Evolutionary conservation across 1,140 invertebrate genomes (phyloP), one percentile per base, ranked within the genome.

Genomic region (Drosophila auraria): DNA sequence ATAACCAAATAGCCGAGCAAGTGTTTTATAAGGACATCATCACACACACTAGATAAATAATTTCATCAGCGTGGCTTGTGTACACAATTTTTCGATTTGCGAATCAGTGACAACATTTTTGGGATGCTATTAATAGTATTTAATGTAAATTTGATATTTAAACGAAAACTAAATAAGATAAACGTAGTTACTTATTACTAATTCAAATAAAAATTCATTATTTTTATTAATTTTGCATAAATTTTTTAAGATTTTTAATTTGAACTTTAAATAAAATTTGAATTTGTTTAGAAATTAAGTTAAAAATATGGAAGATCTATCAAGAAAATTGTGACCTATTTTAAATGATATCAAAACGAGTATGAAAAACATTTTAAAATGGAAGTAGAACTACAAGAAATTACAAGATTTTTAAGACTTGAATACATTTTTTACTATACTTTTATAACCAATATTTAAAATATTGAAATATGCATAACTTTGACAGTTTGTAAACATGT

Each of bases 21-120:
- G 47, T 61, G 68, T 53, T 73, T 72, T 72, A 59, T 49, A 62
- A 73, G 58, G 57, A 74, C 50, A 74, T 61, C 36, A 57, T 49
- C 44, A 33, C 30, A 45, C 14, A 50, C 44, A 50, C 7, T 20
- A 49, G 38, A 71, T 71, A 54, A 71, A 71, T 54, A 69, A 69
- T 71, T 70, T 70, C 68, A 68, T 68, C 64, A 61, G 33, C 30
- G 40, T 36, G 57, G 64, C 12, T 49, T 66, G 58, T 47, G 64
- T 47, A 47, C 15, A 63, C 42, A 36, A 33, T 38, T 66, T 38
- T 63, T 47, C n/a, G 20, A 56, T 27, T 59, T n/a, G n/a, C 25
- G 12, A 68, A 47, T 44, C 25, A 42, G 25, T 20, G n/a, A 15
- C 3, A 9, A 38, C 5, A 3, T 33, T 5, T 65, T 40, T 50